Conservation (phyloP, 1,140 invertebrate genomes). For the Drosophila oshimai region DNA sequence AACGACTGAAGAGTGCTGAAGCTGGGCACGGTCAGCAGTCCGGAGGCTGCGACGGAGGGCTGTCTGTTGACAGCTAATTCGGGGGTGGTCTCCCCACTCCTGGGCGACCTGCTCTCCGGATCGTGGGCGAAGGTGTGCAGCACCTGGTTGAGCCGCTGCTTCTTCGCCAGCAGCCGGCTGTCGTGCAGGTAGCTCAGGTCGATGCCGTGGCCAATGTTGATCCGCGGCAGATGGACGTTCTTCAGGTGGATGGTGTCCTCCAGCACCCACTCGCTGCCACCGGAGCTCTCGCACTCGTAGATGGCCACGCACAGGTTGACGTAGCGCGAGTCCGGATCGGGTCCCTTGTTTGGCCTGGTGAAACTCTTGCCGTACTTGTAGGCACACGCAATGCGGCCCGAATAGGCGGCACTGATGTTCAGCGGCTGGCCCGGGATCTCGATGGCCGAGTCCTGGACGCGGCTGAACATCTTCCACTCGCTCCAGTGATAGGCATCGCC, state of each 20-base stretch:
- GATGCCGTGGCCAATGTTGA: slow-evolving; percentile 90
- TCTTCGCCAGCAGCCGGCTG: slow-evolving; percentile 90
- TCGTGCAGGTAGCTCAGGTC: slow-evolving; percentile 93
- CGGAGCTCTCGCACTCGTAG: slow-evolving; percentile 99
- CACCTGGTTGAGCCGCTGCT: slow-evolving; percentile 89
- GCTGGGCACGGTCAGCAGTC: slow-evolving; percentile 93
- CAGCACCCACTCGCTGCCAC: slow-evolving; percentile 98
- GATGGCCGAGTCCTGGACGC: slow-evolving; percentile 92
- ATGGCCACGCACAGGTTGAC: slow-evolving; percentile 98
- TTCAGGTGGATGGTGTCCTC: slow-evolving; percentile 97
- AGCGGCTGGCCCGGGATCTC: slow-evolving; percentile 93
- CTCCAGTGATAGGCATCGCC: slow-evolving; percentile 90
- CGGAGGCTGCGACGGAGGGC: slow-evolving; percentile 81
- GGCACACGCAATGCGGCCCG: slow-evolving; percentile 97
- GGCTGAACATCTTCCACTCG: slow-evolving; percentile 95
- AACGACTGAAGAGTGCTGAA: slow-evolving; percentile 96
- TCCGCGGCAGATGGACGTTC: slow-evolving; percentile 92
- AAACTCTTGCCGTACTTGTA: slow-evolving; percentile 96
- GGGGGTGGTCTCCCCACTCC: slow-evolving; percentile 84
- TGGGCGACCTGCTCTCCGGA: slow-evolving; percentile 83
- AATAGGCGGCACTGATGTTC: slow-evolving; percentile 98
- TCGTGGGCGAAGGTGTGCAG: slow-evolving; percentile 86
- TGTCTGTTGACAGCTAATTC: slow-evolving; percentile 78
- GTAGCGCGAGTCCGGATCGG: slow-evolving; percentile 91
- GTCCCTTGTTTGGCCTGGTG: slow-evolving; percentile 88